Conservation (phyloP, 2,797 vertebrate species). For the Tapera naevia region DNA sequence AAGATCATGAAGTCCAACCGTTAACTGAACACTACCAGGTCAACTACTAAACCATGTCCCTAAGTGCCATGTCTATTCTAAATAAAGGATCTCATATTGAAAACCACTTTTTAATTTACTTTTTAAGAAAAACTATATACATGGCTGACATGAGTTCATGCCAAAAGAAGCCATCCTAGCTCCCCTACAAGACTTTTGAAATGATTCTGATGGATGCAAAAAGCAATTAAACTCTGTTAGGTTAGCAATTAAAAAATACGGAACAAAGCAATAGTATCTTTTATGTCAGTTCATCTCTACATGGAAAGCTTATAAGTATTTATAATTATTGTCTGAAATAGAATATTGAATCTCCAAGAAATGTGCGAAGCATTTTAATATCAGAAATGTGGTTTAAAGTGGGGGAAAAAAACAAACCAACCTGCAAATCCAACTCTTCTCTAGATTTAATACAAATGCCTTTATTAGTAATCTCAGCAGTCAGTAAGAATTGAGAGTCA, state of each 20-base stretch:
- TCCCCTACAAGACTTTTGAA: not conserved
- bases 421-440: not conserved
- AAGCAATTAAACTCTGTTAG: not conserved
- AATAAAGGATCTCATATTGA: not conserved
- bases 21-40: not conserved
- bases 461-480: not conserved
- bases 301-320: not conserved
- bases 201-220: not conserved
- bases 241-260: not conserved
- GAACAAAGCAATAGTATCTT: not conserved
- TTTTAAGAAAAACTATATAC: not conserved
- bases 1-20: not conserved
- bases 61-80: not conserved
- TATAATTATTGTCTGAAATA: not conserved
- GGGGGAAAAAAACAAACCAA: not conserved
- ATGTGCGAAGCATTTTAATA: not conserved
- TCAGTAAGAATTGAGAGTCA: not conserved
- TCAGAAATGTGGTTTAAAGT: not conserved
- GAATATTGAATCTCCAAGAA: not conserved
- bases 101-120: not conserved
- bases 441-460: not conserved
- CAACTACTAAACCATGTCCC: not conserved
- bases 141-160: not conserved
- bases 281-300: not conserved
- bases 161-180: not conserved